phyloP scores from a whole-genome alignment of 1,140 invertebrate species.

The Eriocheir sinensis region DNA sequence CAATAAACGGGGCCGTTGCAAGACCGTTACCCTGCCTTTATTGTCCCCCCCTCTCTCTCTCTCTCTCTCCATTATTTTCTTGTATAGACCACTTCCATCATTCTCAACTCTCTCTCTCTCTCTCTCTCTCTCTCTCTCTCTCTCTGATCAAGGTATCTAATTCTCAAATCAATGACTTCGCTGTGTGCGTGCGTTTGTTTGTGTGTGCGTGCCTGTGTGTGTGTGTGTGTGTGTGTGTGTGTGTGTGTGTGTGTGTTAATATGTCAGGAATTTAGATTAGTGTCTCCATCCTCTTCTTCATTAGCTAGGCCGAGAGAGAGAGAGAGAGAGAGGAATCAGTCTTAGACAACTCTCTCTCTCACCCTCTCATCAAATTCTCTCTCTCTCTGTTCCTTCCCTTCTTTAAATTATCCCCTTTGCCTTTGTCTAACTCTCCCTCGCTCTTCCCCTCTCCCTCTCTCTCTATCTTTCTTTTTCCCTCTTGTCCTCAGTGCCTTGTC shows the following conservation, averaged over 20 bases:
- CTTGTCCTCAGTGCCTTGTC: neutral
- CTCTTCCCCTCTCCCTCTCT: conserved; percentile 43
- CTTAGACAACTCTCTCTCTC: neutral
- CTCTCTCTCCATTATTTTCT: neutral
- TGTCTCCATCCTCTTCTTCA: neutral
- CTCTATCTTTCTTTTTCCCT: conserved; percentile 33
- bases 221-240: too few species aligned
- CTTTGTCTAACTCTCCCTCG: conserved; percentile 5
- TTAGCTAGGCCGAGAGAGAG: too few species aligned
- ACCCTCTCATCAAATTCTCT: neutral
- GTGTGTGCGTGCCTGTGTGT: too few species aligned
- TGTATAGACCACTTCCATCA: too few species aligned
- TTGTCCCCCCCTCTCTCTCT: conserved; percentile 36
- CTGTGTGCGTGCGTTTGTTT: too few species aligned
- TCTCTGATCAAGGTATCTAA: neutral
- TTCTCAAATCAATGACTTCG: neutral
- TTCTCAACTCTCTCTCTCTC: neutral
- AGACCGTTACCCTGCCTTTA: conserved; percentile 58
- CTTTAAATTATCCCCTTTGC: conserved; percentile 27
- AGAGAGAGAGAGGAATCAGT: neutral
- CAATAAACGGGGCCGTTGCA: conserved; percentile 54
- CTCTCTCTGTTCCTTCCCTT: conserved; percentile 35
- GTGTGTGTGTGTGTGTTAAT: too few species aligned
- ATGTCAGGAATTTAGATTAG: too few species aligned
- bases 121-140: conserved; percentile 14